phyloP scores from a whole-genome alignment of 2,113 vertebrate genomes.

The Vombatus ursinus region DNA sequence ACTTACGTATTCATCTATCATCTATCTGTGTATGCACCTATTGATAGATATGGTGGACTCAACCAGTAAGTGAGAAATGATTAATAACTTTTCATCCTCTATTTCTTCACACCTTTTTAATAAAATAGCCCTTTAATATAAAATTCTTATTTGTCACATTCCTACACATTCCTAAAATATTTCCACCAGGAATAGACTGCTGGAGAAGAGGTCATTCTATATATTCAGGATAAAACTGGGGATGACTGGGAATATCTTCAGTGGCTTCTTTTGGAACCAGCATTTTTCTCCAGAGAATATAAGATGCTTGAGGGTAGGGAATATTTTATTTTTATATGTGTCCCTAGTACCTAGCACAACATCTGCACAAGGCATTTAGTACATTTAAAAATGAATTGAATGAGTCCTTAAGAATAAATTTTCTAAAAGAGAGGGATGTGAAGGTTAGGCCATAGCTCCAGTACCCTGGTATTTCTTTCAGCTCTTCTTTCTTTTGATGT shows the following conservation, averaged over 20 bases:
- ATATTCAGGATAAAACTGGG: background rate
- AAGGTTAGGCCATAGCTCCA: background rate
- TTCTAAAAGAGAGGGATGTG: background rate
- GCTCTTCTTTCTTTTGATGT: background rate
- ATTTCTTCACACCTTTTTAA: slow-evolving; percentile 60
- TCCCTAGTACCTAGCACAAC: background rate
- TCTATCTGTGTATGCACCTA: background rate
- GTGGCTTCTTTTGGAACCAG: background rate
- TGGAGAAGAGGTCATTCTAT: background rate
- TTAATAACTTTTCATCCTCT: slow-evolving; percentile 50
- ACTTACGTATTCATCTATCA: background rate
- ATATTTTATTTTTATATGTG: background rate
- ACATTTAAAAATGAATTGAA: background rate
- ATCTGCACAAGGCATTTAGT: background rate
- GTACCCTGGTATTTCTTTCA: background rate
- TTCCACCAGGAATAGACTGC: background rate
- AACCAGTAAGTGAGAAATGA: slow-evolving; percentile 57
- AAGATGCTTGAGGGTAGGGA: background rate
- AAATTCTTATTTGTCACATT: slow-evolving; percentile 60
- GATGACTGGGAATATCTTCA: background rate
- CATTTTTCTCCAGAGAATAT: background rate
- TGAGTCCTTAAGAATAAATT: background rate
- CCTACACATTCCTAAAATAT: slow-evolving; percentile 29
- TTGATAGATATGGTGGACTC: slow-evolving; percentile 36
- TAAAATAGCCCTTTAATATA: slow-evolving; percentile 5